phyloP scores from a whole-genome alignment of 2,888 invertebrate species.

The Seira ritae region DNA sequence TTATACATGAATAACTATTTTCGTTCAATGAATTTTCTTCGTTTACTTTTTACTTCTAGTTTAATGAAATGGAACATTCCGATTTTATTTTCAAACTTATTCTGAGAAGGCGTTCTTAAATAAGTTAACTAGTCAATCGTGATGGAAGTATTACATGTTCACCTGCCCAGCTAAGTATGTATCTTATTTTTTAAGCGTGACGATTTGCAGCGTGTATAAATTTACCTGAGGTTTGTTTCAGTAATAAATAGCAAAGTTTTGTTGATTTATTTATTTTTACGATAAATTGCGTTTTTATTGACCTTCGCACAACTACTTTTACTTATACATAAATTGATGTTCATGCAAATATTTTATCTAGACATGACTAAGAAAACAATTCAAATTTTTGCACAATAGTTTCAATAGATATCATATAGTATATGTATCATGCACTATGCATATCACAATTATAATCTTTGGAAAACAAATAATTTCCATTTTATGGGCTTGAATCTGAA shows the following conservation, averaged over 20 bases:
- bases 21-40: too few relatives aligned
- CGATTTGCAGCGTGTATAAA: background rate
- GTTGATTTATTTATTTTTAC: too few relatives aligned
- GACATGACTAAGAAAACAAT: background rate
- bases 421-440: background rate
- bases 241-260: too few relatives aligned
- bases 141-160: constrained; percentile 14
- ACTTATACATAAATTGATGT: background rate
- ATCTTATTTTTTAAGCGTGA: too few relatives aligned
- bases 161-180: too few relatives aligned
- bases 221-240: background rate
- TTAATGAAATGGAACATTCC: background rate
- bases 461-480: background rate
- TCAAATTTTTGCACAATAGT: background rate
- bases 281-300: background rate
- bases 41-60: too few relatives aligned
- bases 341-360: constrained; percentile 1
- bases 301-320: background rate
- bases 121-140: constrained; percentile 27
- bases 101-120: too few relatives aligned
- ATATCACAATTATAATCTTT: constrained; percentile 9
- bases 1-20: too few relatives aligned
- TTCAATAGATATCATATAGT: background rate
- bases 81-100: too few relatives aligned
- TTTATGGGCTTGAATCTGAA: background rate